Conservation (phyloP, 2,888 invertebrate species). For the Venusia cambrica region DNA sequence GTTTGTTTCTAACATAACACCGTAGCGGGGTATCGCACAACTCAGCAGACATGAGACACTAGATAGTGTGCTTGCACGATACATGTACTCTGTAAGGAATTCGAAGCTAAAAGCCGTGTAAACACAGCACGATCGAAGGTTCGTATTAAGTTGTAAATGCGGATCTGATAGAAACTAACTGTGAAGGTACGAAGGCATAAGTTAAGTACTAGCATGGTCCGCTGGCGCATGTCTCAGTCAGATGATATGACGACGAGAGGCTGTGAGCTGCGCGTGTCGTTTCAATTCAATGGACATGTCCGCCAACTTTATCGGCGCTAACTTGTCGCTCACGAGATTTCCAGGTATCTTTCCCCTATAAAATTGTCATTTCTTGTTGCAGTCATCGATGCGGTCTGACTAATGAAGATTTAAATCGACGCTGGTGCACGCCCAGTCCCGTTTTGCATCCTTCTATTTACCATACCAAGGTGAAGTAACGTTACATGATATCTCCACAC, state of each 20-base stretch:
- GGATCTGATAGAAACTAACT: slow-evolving; percentile 31
- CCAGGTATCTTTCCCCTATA: slow-evolving; percentile 54
- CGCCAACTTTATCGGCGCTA: slow-evolving; percentile 41
- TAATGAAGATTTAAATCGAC: slow-evolving; percentile 92
- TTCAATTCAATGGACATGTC: slow-evolving; percentile 52
- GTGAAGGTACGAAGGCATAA: slow-evolving; percentile 17
- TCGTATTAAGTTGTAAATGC: slow-evolving; percentile 48
- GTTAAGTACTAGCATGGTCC: no score
- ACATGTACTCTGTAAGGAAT: slow-evolving; percentile 17
- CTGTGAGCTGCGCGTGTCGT: slow-evolving; percentile 44
- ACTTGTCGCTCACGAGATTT: slow-evolving; percentile 51
- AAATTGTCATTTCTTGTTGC: slow-evolving; percentile 67
- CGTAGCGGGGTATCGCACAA: slow-evolving; percentile 5
- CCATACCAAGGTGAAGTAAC: slow-evolving; percentile 85
- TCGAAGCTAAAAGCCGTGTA: slow-evolving; percentile 34
- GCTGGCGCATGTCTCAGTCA: slow-evolving; percentile 29
- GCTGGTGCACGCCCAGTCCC: slow-evolving; percentile 90
- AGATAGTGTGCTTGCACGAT: slow-evolving; percentile 12
- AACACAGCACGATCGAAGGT: slow-evolving; percentile 39
- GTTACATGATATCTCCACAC: slow-evolving; percentile 30
- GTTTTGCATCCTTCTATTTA: slow-evolving; percentile 90
- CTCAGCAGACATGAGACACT: slow-evolving; percentile 8
- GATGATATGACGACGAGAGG: slow-evolving; percentile 39
- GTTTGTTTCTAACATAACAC: slow-evolving; percentile 8
- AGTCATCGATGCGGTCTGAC: slow-evolving; percentile 92